Evolutionary conservation across 2,888 invertebrate genomes (phyloP).

Genomic region (Hypsopygia costalis): DNA sequence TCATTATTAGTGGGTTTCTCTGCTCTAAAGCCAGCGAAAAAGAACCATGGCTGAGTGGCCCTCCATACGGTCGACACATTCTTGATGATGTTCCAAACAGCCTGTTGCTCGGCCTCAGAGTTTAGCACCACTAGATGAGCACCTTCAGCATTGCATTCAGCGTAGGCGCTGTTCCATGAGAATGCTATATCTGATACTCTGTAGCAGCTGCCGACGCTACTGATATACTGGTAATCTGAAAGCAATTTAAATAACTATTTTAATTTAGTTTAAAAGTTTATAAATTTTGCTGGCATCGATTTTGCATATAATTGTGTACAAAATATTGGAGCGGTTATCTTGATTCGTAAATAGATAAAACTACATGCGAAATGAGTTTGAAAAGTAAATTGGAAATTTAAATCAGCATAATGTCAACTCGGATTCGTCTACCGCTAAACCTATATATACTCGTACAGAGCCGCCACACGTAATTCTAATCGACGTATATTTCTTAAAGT

Average conservation of each 20-base stretch:
- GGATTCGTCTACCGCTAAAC: no score
- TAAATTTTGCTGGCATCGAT: no score
- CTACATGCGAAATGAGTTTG: neutral
- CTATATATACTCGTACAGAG: no score
- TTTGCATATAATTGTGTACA: no score
- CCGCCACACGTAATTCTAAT: no score
- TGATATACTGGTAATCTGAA: constrained; percentile 42
- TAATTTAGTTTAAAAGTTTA: no score
- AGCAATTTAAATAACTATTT: neutral
- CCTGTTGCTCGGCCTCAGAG: constrained; percentile 39
- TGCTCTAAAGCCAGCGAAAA: constrained; percentile 49
- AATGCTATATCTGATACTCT: constrained; percentile 32
- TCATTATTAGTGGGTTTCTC: constrained; percentile 23
- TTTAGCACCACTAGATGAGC: constrained; percentile 50
- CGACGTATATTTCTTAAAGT: no score
- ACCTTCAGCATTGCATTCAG: constrained; percentile 42
- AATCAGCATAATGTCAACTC: no score
- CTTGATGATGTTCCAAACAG: constrained; percentile 31
- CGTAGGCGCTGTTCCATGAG: constrained; percentile 52
- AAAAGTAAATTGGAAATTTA: neutral
- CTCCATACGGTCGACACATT: constrained; percentile 8
- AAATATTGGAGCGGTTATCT: neutral
- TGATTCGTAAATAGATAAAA: no score
- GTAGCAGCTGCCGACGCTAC: constrained; percentile 50
- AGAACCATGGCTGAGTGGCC: constrained; percentile 32